These are phyloP conservation scores for Callipepla californica DNA, from an alignment of 2,113 vertebrate genomes.

Conservation along the genomic window DNA sequence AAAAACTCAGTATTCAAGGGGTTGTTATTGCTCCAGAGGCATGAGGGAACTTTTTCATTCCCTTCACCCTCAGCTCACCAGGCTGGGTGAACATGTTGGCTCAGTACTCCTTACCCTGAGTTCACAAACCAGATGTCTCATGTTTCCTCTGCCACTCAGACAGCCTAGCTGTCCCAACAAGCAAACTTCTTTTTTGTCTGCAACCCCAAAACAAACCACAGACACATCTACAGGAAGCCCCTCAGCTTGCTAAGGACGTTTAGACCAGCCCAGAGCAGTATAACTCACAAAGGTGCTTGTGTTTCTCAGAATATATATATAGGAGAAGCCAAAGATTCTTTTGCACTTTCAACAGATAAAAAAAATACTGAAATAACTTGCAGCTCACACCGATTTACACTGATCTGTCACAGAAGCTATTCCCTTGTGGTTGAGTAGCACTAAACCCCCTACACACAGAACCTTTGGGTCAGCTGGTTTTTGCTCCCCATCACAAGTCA, in stretches of 20 bases:
- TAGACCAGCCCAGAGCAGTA: neutral
- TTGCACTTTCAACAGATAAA: neutral
- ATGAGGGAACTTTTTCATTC: neutral
- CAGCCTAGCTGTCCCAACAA: neutral
- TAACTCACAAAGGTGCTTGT: neutral
- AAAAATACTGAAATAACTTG: neutral
- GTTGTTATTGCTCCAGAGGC: neutral
- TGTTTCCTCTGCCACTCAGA: neutral
- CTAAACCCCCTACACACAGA: neutral
- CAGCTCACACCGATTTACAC: neutral
- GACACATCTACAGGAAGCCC: neutral
- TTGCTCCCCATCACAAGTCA: neutral
- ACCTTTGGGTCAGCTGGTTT: neutral
- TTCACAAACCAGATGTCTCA: neutral
- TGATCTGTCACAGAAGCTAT: neutral
- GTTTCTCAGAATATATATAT: fast-evolving
- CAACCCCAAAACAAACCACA: neutral
- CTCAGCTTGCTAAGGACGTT: neutral
- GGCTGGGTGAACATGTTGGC: fast-evolving
- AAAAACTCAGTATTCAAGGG: neutral
- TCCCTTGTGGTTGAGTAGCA: fast-evolving
- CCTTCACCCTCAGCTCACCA: neutral
- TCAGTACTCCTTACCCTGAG: neutral
- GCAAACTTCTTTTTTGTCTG: neutral
- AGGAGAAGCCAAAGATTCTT: neutral